Evolutionary conservation across 2,113 vertebrate genomes (phyloP).

Genomic region (Panurus biarmicus): DNA sequence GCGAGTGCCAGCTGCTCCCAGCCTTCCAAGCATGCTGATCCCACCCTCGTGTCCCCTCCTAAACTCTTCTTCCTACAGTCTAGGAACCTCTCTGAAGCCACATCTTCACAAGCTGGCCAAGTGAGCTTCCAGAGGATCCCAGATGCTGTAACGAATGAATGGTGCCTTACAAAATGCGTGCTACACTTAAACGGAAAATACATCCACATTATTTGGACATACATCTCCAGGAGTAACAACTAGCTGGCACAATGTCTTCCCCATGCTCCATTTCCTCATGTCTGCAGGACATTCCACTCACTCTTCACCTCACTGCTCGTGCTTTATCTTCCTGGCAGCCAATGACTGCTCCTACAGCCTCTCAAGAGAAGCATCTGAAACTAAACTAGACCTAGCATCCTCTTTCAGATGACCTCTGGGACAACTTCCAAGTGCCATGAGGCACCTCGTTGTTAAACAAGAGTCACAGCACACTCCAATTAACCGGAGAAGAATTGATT

Average conservation of each 20-base stretch:
- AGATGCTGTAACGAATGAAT: neutral
- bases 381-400: neutral
- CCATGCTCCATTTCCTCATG: neutral
- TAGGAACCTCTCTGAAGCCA: neutral
- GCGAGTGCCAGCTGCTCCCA: neutral
- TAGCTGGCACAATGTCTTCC: neutral
- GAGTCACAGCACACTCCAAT: neutral
- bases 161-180: neutral
- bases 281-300: neutral
- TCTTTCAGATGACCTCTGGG: neutral
- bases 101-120: neutral
- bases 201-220: neutral
- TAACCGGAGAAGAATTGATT: neutral
- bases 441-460: neutral
- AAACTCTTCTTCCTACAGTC: neutral
- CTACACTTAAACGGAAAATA: neutral
- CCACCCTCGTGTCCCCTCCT: neutral
- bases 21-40: neutral
- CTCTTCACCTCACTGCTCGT: neutral
- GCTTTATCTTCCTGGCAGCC: neutral
- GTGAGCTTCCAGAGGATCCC: neutral
- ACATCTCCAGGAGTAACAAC: neutral
- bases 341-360: neutral
- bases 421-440: neutral
- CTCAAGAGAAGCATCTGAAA: neutral